Conservation (phyloP, 2,113 vertebrate species). For the Chamaetylas fuelleborni region DNA sequence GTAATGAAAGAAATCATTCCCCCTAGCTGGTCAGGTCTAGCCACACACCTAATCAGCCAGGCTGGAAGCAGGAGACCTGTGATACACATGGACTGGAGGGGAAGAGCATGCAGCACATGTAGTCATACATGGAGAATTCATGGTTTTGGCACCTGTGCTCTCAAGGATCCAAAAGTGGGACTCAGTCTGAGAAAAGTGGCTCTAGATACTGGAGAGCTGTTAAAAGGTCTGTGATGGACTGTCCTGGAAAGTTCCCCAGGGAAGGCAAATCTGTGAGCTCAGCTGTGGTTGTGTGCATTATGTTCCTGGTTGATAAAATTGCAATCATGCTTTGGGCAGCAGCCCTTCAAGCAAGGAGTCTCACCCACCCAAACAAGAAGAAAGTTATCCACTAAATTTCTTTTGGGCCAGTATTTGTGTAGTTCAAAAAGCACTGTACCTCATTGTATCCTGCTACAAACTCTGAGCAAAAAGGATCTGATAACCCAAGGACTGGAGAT, state of each 20-base stretch:
- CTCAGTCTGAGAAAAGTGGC: not conserved
- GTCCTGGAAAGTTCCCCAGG: not conserved
- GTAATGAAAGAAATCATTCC: constrained; percentile 32
- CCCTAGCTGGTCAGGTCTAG: not conserved
- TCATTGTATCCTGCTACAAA: not conserved
- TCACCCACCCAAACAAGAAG: not conserved
- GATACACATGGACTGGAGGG: not conserved
- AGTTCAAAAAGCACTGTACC: not conserved
- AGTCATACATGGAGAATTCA: not conserved
- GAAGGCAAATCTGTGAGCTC: not conserved
- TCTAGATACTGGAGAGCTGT: not conserved
- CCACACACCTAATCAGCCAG: constrained; percentile 29
- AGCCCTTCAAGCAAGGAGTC: not conserved
- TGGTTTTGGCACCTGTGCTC: not conserved
- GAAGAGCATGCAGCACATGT: not conserved
- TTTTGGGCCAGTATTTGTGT: not conserved
- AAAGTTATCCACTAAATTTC: not conserved
- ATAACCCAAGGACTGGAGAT: not conserved
- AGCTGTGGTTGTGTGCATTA: not conserved
- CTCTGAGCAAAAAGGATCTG: not conserved
- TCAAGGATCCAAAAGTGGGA: not conserved
- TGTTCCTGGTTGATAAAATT: not conserved
- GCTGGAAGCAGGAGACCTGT: not conserved
- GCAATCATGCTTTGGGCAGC: not conserved
- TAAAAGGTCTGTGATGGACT: not conserved